Evolutionary conservation across 2,888 invertebrate genomes (phyloP), one percentile per base, ranked within the genome.

Genomic region (Andrena bucephala): DNA sequence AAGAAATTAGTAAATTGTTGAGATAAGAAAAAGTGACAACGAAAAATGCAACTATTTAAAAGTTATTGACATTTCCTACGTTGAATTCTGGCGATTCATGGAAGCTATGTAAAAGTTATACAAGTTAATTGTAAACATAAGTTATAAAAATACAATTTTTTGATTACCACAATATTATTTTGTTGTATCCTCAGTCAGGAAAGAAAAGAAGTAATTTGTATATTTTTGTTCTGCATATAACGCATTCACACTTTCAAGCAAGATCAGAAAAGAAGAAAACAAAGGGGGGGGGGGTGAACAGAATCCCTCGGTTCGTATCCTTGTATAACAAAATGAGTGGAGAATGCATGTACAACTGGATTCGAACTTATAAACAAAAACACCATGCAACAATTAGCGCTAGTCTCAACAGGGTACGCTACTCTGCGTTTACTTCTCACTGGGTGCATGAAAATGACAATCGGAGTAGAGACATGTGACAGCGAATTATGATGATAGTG

Each of bases 321-420:
- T 59, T 8, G 13, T 59, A 24, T 33, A 33, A 60, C 16, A 24
- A 52, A 59, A 8, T 48, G 42, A 59, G 65, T n/a, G 63, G 65
- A 82, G 31, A 78, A 48, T 60, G 71, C 71, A 75, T 84, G 77
- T 52, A n/a, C 83, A 79, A 29, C 65, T 36, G 50, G 8, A 54
- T 65, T 59, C 60, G 57, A 63, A 78, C 59, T 20, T 70, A 66
- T 70, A 48, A 77, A 78, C 63, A 59, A 82, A 86, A 86, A 84
- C 73, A 66, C 36, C 86, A 86, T 86, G 86, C 86, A 85, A 85
- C 77, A 84, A 78, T 74, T 74, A 82, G 67, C 70, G 63, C 50
- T 72, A 57, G 72, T 71, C 27, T 63, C 48, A 36, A 77, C 10
- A 50, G 48, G 68, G 36, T 36, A 65, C 54, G 57, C 48, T 72